Percentiles rank a stretch among this genome's conserved stretches.
These are phyloP conservation scores for Balaenoptera acutorostrata DNA, from an alignment of 2,113 vertebrate species.

Conservation along the genomic window DNA sequence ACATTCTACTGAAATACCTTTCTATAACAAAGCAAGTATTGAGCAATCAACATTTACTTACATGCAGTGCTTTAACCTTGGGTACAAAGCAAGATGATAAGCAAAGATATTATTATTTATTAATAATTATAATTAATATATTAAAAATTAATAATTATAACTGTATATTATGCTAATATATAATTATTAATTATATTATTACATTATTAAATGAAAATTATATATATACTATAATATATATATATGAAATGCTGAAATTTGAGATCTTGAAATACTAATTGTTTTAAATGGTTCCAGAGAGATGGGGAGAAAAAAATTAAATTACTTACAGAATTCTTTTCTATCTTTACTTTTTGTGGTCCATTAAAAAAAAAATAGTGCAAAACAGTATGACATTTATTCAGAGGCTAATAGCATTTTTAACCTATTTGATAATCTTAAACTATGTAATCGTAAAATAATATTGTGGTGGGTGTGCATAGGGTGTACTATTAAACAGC, in stretches of 20 bases:
- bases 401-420: background rate
- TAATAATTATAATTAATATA: too few relatives aligned
- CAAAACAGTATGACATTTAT: background rate
- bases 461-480: background rate
- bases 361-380: background rate
- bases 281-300: background rate
- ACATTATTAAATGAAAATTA: background rate
- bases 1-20: background rate
- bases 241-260: background rate
- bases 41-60: background rate
- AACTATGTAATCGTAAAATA: background rate
- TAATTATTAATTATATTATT: too few relatives aligned
- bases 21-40: background rate
- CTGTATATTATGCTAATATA: too few relatives aligned
- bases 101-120: background rate
- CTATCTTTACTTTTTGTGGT: constrained; percentile 4
- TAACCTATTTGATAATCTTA: background rate
- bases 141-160: too few relatives aligned
- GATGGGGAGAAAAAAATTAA: background rate
- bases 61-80: background rate
- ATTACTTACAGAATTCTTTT: background rate
- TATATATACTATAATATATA: too few relatives aligned
- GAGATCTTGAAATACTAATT: background rate
- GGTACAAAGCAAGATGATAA: background rate
- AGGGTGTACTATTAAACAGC: background rate